Evolutionary conservation across 1,140 invertebrate species (phyloP).

Genomic region (Diorhabda sublineata): DNA sequence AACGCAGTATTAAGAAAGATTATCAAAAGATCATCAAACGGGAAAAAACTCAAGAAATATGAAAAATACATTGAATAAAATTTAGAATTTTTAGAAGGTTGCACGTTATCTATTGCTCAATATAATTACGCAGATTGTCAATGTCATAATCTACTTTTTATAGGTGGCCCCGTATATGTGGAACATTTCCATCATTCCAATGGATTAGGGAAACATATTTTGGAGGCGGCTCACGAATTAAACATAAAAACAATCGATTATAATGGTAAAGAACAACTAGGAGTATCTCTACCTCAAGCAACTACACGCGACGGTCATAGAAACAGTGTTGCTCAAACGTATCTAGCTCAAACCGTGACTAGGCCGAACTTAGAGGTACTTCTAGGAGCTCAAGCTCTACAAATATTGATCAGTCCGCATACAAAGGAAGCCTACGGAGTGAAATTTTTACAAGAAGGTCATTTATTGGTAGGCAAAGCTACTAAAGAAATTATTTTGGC

Average conservation of each 20-base stretch:
- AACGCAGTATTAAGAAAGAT: too few relatives aligned
- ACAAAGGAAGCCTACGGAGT: constrained; percentile 61
- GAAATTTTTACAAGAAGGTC: constrained; percentile 53
- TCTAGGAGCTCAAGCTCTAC: constrained; percentile 54
- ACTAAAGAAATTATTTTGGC: constrained; percentile 67
- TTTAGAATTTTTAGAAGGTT: too few relatives aligned
- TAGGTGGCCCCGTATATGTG: constrained; percentile 55
- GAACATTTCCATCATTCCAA: constrained; percentile 54
- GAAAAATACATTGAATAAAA: too few relatives aligned
- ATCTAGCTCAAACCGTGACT: constrained; percentile 52
- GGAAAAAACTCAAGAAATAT: too few relatives aligned
- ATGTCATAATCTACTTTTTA: neutral
- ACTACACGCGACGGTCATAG: constrained; percentile 53
- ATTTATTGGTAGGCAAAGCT: constrained; percentile 49
- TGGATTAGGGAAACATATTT: constrained; percentile 51
- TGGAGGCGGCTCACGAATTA: constrained; percentile 57
- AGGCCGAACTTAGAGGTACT: constrained; percentile 64
- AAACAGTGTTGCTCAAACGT: constrained; percentile 56
- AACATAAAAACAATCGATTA: constrained; percentile 58
- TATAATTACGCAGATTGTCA: too few relatives aligned
- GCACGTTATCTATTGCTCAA: too few relatives aligned
- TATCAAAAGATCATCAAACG: too few relatives aligned
- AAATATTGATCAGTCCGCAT: constrained; percentile 57
- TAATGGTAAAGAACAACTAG: constrained; percentile 60
- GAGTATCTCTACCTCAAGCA: constrained; percentile 64